Percentiles rank a stretch among this genome's conserved stretches.
These are phyloP conservation scores for Eumerus sabulonum DNA, from an alignment of 2,888 invertebrate species.

Conservation along the genomic window DNA sequence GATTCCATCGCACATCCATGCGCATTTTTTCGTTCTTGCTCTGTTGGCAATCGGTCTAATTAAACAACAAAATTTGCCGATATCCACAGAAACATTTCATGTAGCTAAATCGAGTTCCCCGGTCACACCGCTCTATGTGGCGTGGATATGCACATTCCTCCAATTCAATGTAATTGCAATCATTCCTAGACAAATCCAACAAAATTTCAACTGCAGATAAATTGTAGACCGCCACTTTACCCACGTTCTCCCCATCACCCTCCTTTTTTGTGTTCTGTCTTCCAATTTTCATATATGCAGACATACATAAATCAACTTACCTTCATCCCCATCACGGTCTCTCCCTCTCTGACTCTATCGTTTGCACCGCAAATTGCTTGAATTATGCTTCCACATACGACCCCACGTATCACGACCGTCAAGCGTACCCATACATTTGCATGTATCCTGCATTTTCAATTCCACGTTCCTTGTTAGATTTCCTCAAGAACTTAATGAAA, in stretches of 20 bases:
- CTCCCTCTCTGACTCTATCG: slow-evolving; percentile 1
- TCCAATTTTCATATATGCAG: slow-evolving; percentile 53
- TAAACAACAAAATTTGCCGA: too few species aligned
- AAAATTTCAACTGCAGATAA: slow-evolving; percentile 45
- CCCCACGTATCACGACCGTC: slow-evolving; percentile 14
- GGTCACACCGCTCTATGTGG: too few species aligned
- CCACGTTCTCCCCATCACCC: slow-evolving; percentile 3
- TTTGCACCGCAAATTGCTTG: slow-evolving; percentile 56
- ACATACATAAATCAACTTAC: slow-evolving; percentile 57
- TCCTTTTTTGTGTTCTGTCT: too few species aligned
- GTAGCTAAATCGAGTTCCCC: too few species aligned
- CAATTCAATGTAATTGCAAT: slow-evolving; percentile 11
- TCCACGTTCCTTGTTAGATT: slow-evolving; percentile 37
- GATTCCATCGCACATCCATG: too few species aligned
- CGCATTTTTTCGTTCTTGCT: too few species aligned
- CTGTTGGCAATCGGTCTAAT: too few species aligned
- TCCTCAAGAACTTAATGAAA: slow-evolving; percentile 52
- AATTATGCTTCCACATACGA: slow-evolving; percentile 43
- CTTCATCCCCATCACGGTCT: not conserved
- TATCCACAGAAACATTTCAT: too few species aligned
- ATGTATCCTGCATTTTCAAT: slow-evolving; percentile 49
- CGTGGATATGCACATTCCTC: not conserved
- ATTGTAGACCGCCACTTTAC: slow-evolving; percentile 48
- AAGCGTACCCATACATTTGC: slow-evolving; percentile 1
- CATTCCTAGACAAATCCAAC: slow-evolving; percentile 11